These are phyloP conservation scores for Pyrrhia umbra DNA, from an alignment of 2,888 invertebrate genomes.

Conservation along the genomic window DNA sequence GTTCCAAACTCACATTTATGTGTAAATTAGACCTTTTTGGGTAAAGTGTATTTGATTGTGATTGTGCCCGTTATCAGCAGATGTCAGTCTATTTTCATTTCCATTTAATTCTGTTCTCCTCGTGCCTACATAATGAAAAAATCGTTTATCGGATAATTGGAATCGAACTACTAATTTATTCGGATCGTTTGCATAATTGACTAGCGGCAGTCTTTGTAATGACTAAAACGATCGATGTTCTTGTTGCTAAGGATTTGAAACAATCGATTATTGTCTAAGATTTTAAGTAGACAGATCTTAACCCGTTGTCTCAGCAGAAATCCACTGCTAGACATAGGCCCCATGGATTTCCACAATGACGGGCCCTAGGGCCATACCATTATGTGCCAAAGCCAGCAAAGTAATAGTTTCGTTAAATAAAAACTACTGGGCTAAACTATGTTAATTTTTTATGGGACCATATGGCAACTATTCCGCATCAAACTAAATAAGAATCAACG, in stretches of 20 bases:
- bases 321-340: too few relatives aligned
- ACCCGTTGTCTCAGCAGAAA: not conserved
- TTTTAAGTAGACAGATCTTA: not conserved
- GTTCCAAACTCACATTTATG: conserved; percentile 21
- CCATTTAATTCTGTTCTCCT: conserved; percentile 8
- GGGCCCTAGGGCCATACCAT: too few relatives aligned
- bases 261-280: not conserved
- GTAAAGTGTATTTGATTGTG: not conserved
- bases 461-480: too few relatives aligned
- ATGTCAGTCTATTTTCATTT: not conserved
- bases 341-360: too few relatives aligned
- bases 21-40: conserved; percentile 19
- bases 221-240: conserved; percentile 3
- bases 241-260: conserved; percentile 6
- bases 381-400: too few relatives aligned
- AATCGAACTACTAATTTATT: conserved; percentile 35
- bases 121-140: conserved; percentile 14
- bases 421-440: too few relatives aligned
- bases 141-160: conserved; percentile 25
- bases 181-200: conserved; percentile 43
- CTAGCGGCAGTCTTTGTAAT: conserved; percentile 26
- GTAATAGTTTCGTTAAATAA: too few relatives aligned
- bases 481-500: too few relatives aligned
- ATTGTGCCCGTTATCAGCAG: not conserved
- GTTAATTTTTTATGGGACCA: too few relatives aligned